Conservation (phyloP, 2,888 invertebrate genomes). For the Smittia aterrima region DNA sequence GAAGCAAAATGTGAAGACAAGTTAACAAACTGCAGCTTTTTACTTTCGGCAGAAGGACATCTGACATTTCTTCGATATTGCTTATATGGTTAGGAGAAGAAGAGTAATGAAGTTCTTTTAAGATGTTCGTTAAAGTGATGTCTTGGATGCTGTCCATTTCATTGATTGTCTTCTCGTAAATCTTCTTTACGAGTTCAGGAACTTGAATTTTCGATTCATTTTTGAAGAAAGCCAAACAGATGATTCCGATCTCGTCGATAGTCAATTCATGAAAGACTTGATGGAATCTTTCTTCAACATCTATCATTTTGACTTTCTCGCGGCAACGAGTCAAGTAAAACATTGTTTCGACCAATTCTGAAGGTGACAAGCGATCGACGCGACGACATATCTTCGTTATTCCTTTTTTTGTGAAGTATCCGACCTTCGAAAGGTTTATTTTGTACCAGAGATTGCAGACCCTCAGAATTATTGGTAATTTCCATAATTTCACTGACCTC, state of each 20-base stretch:
- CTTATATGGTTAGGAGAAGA: constrained; percentile 53
- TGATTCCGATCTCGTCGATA: constrained; percentile 67
- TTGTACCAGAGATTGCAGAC: constrained; percentile 66
- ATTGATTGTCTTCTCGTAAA: constrained; percentile 53
- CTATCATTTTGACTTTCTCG: constrained; percentile 61
- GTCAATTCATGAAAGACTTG: constrained; percentile 58
- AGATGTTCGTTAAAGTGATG: constrained; percentile 63
- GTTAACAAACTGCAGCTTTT: constrained; percentile 61
- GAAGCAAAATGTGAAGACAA: constrained; percentile 65
- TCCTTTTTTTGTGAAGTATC: constrained; percentile 59
- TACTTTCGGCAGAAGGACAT: constrained; percentile 58
- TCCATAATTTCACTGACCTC: constrained; percentile 55
- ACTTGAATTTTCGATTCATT: constrained; percentile 64
- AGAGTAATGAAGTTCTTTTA: constrained; percentile 66
- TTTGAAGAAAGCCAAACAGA: constrained; percentile 77
- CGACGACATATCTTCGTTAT: constrained; percentile 60
- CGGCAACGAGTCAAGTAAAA: constrained; percentile 65
- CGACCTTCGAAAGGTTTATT: constrained; percentile 57
- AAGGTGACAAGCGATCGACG: constrained; percentile 59
- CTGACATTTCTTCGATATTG: constrained; percentile 57
- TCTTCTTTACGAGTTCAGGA: constrained; percentile 54
- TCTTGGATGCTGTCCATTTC: constrained; percentile 56
- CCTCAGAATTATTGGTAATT: constrained; percentile 57
- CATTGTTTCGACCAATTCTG: constrained; percentile 65
- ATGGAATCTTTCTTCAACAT: constrained; percentile 62